Base-by-base conservation (phyloP, 2,113 vertebrate species). In the Triplophysa dalaica region DNA sequence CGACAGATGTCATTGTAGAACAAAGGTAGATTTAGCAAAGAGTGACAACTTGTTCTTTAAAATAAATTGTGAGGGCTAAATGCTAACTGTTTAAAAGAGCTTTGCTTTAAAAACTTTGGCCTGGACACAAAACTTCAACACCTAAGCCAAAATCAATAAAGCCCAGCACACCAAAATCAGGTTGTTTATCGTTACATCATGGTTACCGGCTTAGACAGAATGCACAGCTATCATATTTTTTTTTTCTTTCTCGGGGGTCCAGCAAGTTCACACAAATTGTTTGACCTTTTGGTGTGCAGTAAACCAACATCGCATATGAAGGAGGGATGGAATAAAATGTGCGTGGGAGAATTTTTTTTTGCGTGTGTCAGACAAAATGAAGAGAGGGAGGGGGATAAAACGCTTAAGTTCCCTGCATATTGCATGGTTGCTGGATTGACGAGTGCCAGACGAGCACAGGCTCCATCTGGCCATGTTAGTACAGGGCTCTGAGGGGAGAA, bases 391-490 rank as follows among this genome's bases (percentile, higher is more conserved):
- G 41, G 74, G 56, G 19, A 66, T 64, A 60, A 69, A 75, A 81
- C 54, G 58, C 26, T 33, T 62, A 19, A 45, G 65, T 50, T 61
- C 56, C 48, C 80, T 52, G 58, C 68, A 79, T 64, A 62, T 52
- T 63, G 74, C 62, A 24, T 52, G 60, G 58, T 14, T 79, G 43
- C 69, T 16, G 45, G 41, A 43, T 79, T 79, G 5, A 43, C 74
- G 8, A 62, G 62, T 77, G 62, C 70, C 78, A 74, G 56, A n/a
- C 41, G 61, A 63, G 60, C 65, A 1, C 58, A 54, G 58, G 60
- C 68, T 76, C 80, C 80, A 82, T 82, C 80, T 82, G 80, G 74
- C 80, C 60, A 68, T 69, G 80, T 82, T 77, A 70, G 58, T 17
- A 33, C 69, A 21, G 56, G 68, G 41, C 73, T 82, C 80, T 16